Base-by-base conservation (phyloP, 1,140 invertebrate genomes). In the Agrypnia vestita region DNA sequence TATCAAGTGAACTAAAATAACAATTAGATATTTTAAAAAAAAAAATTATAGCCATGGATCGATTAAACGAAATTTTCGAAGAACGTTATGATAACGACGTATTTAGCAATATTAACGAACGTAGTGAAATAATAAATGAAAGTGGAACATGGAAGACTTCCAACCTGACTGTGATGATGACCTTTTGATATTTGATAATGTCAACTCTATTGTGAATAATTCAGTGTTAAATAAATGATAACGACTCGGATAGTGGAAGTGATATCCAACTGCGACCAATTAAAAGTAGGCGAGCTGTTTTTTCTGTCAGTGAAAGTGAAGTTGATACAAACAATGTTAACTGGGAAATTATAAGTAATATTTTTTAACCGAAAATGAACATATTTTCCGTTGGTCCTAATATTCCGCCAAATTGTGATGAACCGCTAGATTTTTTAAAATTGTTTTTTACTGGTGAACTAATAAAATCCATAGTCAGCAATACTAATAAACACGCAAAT, bases 171-270 rank as follows among this genome's bases (percentile, higher is more conserved):
- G n/a, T n/a, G 21, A 61, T 61, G 3, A 61, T 13, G 59, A 61
- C 59, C 59, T 61, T 61, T 61, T 61, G 59, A 61, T 61, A 61
- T 61, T 61, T 61, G 59, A 61, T 61, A 61, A 61, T 13, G 0
- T 61, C 19, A 17, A 61, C 59, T 61, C 15, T 61, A 61, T 61
- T 61, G 59, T 61, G 59, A 61, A 61, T 61, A 61, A 61, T 61
- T 12, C 15, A 13, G 15, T 51, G 7, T 8, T 51, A 51, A n/a
- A n/a, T n/a, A n/a, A 51, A 51, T 4, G 15, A 1, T 61, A 13
- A 1, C 3, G 12, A n/a, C 17, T 61, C 59, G 11, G 59, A 61
- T n/a, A 61, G 59, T 61, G 59, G 17, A 61, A 61, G 59, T 61
- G 59, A 61, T n/a, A n/a, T n/a, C n/a, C n/a, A n/a, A n/a, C n/a